Evolutionary conservation across 1,140 invertebrate genomes (phyloP), one percentile per base, ranked within the genome.

Genomic region (Argopecten irradians): DNA sequence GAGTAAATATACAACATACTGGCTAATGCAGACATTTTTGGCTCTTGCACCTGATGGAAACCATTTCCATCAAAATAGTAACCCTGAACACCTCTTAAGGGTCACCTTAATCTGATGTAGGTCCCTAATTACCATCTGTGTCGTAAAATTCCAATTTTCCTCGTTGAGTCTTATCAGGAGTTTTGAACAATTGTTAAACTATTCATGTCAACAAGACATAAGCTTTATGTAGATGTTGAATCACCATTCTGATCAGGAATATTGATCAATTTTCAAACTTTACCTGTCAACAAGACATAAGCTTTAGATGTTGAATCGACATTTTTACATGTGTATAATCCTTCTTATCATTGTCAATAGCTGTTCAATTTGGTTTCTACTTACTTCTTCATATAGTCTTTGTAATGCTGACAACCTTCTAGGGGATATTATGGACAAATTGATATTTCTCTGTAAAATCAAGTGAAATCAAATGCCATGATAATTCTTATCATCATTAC

Each of bases 351-450:
- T 14, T 55, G 46, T n/a, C 14, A 55, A n/a, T 14, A 55, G 14
- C n/a, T 55, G 14, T 55, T 55, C 46, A 14, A 55, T 55, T 83
- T 83, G 32, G 43, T 32, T 13, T 46, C 55, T 28, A 92, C 90
- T 90, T 92, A 95, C 95, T 92, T 95, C 95, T 93, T 96, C 96
- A 93, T 94, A 96, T 34, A 96, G 90, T 90, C 94, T 96, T 88
- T 94, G 95, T 43, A 96, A 91, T 19, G 93, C 94, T 88, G 98
- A 97, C 89, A 99, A 97, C 95, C 98, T 98, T 82, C 98, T 96
- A 1, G 98, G 98, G 0, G 98, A 98, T 28, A 98, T 96, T 43
- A 99, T 97, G 0, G 98, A 98, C 9, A 99, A 95, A 95, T 98
- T 97, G 13, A 98, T 98, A 35, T 97, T 97, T 82, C 97, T 96